These are phyloP conservation scores for Acheta domesticus DNA, from an alignment of 2,888 invertebrate species.

Conservation along the genomic window DNA sequence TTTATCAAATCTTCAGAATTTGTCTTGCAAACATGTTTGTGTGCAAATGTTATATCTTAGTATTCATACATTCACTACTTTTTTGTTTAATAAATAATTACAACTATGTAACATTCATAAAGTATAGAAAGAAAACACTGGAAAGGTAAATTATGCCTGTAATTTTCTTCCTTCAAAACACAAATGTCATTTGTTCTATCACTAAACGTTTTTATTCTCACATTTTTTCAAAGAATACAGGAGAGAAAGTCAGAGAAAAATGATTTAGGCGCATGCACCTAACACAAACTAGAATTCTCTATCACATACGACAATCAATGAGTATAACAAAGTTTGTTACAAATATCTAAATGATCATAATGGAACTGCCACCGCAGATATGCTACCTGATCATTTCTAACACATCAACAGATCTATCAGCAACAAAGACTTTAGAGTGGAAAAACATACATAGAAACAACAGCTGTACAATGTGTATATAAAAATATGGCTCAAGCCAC, in stretches of 20 bases:
- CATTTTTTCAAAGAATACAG: neutral
- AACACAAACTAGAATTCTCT: constrained; percentile 18
- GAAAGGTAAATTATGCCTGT: too few species aligned
- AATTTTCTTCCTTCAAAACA: too few species aligned
- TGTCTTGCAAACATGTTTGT: too few species aligned
- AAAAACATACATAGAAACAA: neutral
- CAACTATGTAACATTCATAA: too few species aligned
- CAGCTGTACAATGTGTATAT: constrained; percentile 3
- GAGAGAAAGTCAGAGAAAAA: neutral
- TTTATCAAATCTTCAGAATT: too few species aligned
- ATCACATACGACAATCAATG: constrained; percentile 3
- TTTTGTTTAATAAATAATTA: too few species aligned
- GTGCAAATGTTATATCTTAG: too few species aligned
- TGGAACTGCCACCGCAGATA: constrained; percentile 18
- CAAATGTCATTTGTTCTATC: neutral
- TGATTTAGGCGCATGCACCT: neutral
- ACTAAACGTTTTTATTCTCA: neutral
- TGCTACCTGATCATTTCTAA: neutral
- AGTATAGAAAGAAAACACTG: too few species aligned
- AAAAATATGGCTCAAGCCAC: neutral
- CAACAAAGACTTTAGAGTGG: neutral
- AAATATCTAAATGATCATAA: constrained; percentile 9
- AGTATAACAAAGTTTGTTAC: neutral
- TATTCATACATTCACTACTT: too few species aligned
- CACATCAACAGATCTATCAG: neutral